Base-by-base conservation (phyloP, 2,797 vertebrate species). In the Vultur gryphus region DNA sequence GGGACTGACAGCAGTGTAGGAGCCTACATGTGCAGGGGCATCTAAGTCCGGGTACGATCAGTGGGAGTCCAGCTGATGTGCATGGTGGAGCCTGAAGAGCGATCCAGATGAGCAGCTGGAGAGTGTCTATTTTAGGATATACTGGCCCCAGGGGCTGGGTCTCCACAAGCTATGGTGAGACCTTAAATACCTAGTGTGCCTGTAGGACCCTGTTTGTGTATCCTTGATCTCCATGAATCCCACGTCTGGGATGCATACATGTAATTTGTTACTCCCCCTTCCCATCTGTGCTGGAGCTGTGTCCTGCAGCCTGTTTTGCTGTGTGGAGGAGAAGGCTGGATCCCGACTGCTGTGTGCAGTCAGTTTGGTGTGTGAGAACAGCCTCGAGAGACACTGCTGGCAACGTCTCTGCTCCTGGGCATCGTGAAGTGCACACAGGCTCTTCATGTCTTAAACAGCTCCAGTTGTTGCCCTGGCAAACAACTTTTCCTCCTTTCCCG, bases 271-370 rank as follows among this genome's bases (percentile, higher is more conserved):
- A 31, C 9, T 46, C 4, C 7, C 7, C 14, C 37, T 81, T 75
- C 14, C 25, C 31, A 25, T 11, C 35, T 33, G 35, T 37, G 23
- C 9, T 6, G 37, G 31, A 70, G 11, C 46, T 76, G 69, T 44
- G 46, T 72, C 46, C 67, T 65, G 65, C 21, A 43, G 46, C 11
- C 35, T 39, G 16, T 64, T 84, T 87, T 5, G 0, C 18, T 43
- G 39, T 2, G 0, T 23, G 59, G 13, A 35, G 51, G 20, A 51
- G 73, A 39, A 28, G 44, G 3, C 19, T 83, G 67, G 31, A 62
- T 33, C 43, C 39, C 0, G 0, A 17, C 26, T 65, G 31, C 48
- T 51, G 5, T 37, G 19, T 46, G 55, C 35, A 17, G 35, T 16
- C 33, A 35, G 12, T 66, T 57, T 46, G 49, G 17, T n/a, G 33